Base-by-base conservation (phyloP, 2,113 vertebrate species). In the Ammodytes dubius region DNA sequence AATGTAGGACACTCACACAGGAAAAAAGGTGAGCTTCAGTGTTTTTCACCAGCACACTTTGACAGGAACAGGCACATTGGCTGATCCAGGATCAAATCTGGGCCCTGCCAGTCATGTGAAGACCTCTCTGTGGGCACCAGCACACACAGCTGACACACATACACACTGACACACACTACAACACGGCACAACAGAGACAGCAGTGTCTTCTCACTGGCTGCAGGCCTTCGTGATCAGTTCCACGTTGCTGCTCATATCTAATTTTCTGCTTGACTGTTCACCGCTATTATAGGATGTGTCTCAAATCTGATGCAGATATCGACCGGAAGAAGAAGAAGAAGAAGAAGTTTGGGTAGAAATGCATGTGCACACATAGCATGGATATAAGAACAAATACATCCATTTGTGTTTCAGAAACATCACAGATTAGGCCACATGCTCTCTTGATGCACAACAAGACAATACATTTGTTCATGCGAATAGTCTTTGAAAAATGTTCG, bases 191-290 rank as follows among this genome's bases (percentile, higher is more conserved):
- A 45, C 72, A 58, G 58, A 77, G 61, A 59, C 54, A 40, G 63
- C 56, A 54, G 70, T 60, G 56, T 74, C 27, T 81, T 42, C 64
- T 49, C 42, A 15, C 10, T n/a, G 13, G 65, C 72, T 70, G 65
- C 57, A 74, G 57, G 37, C 75, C 70, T 37, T 74, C 49, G 14
- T 39, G 64, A 79, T 67, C 67, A 43, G 67, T 67, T 76, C 59
- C 72, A 81, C 72, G 67, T 56, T 72, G 35, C 60, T 71, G 72
- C 15, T 72, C 19, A 14, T 49, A 54, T 80, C 54, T 60, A 3
- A 65, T 79, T 84, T 75, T 70, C 77, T 66, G 70, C 39, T 59
- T 10, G 40, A 60, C 60, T 77, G 74, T 74, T 74, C 64, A 39
- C 64, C 27, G 59, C 42, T 52, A 53, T 67, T 40, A 54, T 9